Percentiles rank a stretch among this genome's conserved stretches.
Conservation (phyloP, 2,113 vertebrate genomes). For the Mesocricetus auratus region DNA sequence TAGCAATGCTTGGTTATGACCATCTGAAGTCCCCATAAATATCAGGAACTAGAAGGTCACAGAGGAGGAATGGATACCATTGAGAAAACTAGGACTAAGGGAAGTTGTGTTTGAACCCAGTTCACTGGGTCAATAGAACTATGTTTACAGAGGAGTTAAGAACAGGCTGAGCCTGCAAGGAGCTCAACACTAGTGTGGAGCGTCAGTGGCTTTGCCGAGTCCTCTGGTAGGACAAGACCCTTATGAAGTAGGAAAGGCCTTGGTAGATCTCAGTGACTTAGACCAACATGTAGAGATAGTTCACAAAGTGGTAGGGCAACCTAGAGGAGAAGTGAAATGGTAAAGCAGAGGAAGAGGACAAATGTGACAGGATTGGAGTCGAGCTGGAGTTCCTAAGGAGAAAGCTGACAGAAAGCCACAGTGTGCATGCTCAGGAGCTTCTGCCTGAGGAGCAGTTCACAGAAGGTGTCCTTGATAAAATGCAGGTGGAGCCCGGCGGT, state of each 20-base stretch:
- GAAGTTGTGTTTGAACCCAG: background rate
- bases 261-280: too few species aligned
- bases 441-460: background rate
- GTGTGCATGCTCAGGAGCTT: background rate
- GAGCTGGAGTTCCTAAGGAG: background rate
- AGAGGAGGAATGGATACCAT: too few species aligned
- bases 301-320: too few species aligned
- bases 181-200: background rate
- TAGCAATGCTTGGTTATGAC: background rate
- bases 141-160: background rate
- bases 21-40: background rate
- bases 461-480: background rate
- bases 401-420: background rate
- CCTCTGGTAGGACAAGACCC: background rate
- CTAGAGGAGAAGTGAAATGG: too few species aligned
- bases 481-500: background rate
- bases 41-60: background rate
- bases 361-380: background rate
- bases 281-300: too few species aligned
- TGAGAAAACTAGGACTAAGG: too few species aligned
- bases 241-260: background rate
- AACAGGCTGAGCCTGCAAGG: background rate
- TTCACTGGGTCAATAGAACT: background rate
- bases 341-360: background rate
- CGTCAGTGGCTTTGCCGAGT: background rate